Conservation (phyloP, 2,888 invertebrate genomes). For the Dione juno region DNA sequence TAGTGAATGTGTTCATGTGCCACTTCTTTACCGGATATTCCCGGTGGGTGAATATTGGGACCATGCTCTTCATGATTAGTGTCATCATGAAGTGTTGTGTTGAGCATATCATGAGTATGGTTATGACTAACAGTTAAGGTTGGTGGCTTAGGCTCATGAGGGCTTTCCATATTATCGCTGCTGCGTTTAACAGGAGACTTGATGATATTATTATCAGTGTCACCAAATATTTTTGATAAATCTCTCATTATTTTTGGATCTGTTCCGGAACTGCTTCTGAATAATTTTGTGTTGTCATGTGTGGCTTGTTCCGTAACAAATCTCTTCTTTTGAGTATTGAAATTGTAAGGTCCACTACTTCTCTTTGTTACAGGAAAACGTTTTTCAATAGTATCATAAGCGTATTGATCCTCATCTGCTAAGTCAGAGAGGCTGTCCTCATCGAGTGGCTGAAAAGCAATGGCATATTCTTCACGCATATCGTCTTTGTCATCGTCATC, state of each 20-base stretch:
- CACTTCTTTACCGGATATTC: slow-evolving; percentile 39
- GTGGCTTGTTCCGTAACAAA: slow-evolving; percentile 64
- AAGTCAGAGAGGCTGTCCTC: slow-evolving; percentile 70
- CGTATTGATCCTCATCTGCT: slow-evolving; percentile 71
- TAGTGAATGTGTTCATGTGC: slow-evolving; percentile 53
- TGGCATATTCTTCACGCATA: slow-evolving; percentile 74
- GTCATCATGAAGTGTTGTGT: slow-evolving; percentile 56
- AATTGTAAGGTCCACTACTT: slow-evolving; percentile 77
- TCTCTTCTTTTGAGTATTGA: slow-evolving; percentile 64
- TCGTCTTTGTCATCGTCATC: slow-evolving; percentile 76
- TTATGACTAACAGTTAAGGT: slow-evolving; percentile 63
- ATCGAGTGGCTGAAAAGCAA: slow-evolving; percentile 78
- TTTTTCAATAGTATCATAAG: slow-evolving; percentile 78
- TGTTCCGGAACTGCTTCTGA: slow-evolving; percentile 80
- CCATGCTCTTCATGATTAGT: slow-evolving; percentile 68
- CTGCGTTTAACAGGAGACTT: slow-evolving; percentile 83
- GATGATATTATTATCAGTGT: slow-evolving; percentile 65
- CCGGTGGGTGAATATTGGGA: slow-evolving; percentile 44
- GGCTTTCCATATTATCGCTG: slow-evolving; percentile 64
- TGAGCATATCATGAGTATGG: slow-evolving; percentile 58
- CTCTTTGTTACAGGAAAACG: slow-evolving; percentile 87
- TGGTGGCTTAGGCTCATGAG: slow-evolving; percentile 73
- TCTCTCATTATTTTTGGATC: slow-evolving; percentile 88
- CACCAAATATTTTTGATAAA: slow-evolving; percentile 86
- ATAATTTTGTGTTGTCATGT: slow-evolving; percentile 63